A percentile compares a stretch with the other conserved stretches of the same genome.
Evolutionary conservation across 2,113 vertebrate species (phyloP).

Genomic region (Balaeniceps rex): DNA sequence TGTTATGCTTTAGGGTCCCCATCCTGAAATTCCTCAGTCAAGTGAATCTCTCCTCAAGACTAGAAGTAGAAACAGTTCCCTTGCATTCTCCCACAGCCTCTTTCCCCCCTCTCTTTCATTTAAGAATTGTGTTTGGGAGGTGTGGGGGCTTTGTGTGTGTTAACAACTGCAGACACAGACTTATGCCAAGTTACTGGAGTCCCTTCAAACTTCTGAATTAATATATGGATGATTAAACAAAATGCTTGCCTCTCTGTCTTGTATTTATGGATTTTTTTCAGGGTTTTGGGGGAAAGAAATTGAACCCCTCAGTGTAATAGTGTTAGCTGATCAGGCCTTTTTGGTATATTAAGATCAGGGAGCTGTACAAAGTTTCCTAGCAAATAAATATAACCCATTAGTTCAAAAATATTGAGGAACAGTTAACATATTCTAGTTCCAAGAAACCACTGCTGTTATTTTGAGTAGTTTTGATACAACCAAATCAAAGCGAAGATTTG

Average conservation of each 20-base stretch:
- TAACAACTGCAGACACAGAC: not conserved
- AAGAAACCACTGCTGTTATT: slow-evolving; percentile 73
- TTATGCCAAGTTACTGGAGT: not conserved
- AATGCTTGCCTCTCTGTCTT: not conserved
- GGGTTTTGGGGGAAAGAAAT: not conserved
- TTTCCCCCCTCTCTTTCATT: not conserved
- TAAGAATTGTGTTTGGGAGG: not conserved
- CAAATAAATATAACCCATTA: slow-evolving; percentile 29
- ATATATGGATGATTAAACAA: not conserved
- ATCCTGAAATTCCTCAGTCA: slow-evolving; percentile 7
- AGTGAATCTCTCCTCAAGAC: not conserved
- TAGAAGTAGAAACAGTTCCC: not conserved
- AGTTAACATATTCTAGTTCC: slow-evolving; percentile 60
- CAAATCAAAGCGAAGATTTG: slow-evolving; percentile 77
- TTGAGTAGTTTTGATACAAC: slow-evolving; percentile 76
- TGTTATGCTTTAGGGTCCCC: slow-evolving; percentile 24
- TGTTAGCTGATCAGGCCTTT: not conserved
- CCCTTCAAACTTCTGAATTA: slow-evolving; percentile 40
- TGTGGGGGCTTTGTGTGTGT: not conserved
- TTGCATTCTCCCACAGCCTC: not conserved
- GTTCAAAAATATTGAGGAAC: slow-evolving; percentile 43
- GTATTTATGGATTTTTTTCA: not conserved
- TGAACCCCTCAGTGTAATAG: not conserved
- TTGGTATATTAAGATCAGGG: not conserved
- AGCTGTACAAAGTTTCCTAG: slow-evolving; percentile 54